Base-by-base conservation (phyloP, 2,113 vertebrate genomes). In the Oceanodroma tethys region DNA sequence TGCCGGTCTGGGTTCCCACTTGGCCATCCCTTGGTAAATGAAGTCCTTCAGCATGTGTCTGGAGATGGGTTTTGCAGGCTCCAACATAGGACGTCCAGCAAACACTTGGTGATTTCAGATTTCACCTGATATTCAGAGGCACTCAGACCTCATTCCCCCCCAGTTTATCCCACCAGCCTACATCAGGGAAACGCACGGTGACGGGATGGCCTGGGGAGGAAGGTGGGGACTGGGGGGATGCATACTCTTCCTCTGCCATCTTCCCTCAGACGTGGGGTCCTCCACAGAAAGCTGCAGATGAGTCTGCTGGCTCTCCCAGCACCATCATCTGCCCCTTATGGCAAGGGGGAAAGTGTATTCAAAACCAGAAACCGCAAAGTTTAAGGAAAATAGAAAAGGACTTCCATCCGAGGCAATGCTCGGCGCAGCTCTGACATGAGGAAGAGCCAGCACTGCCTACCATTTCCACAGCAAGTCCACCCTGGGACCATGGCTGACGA, bases 371-470 rank as follows among this genome's bases (percentile, higher is more conserved):
- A 65, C n/a, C 4, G 16, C 16, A 40, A 59, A 48, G 4, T 22
- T 40, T 48, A 74, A 45, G 68, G 66, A 55, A 84, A 60, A 65
- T 5, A 45, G 32, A 30, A 50, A 75, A 56, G 32, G 23, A 21
- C 26, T 62, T 43, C 32, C 2, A 3, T 25, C 17, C 0, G 0
- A 62, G 42, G 36, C 43, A n/a, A 36, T 0, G 2, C 56, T 80
- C 0, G 1, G 52, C 1, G 2, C 47, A 50, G 56, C 40, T 80
- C 66, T 58, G 42, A 56, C 34, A 1, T 13, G 20, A 47, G 26
- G 58, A 55, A 50, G 25, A n/a, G 36, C 32, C 2, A 6, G 16
- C 6, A 16, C 32, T 40, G 22, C 36, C 30, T 36, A 11, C 45
- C 40, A 25, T 71, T 68, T 34, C 36, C 21, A 65, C 16, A 22